Base-by-base conservation (phyloP, 2,113 vertebrate genomes). In the Trichechus manatus region DNA sequence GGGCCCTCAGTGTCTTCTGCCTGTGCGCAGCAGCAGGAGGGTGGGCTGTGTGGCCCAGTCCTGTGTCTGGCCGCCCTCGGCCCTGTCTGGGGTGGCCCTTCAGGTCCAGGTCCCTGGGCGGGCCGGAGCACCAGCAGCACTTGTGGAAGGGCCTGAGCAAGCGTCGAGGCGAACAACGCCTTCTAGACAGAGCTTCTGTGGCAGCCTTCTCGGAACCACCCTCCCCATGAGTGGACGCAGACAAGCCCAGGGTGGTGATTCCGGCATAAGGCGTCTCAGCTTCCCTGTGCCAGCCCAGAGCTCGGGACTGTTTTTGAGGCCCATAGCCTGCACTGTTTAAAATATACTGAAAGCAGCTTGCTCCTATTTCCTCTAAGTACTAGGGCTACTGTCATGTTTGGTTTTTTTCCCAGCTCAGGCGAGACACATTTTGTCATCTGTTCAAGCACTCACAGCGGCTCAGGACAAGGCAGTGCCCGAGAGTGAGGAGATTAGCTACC, bases 371-470 rank as follows among this genome's bases (percentile, higher is more conserved):
- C 22, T 92, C 61, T 31, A 33, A 6, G 33, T 36, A 1, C 50
- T 22, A 39, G 19, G 36, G 15, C 15, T 11, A 0, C 79, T 17
- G 42, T 39, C 42, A 31, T 25, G 27, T 72, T 84, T 72, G 33
- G 53, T 79, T 80, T 94, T 61, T 42, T 15, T 92, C 36, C 77
- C 44, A 99, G 99, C 98, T 95, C 98, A 99, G 75, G 99, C 99
- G 23, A 98, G 98, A 50, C 98, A 98, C 79, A 97, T 99, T 96
- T 98, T 99, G 86, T 98, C 98, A 4, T 98, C 98, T 97, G 98
- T 98, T 96, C 89, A 91, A 86, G 96, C 96, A n/a, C n/a, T 95
- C 20, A 29, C 59, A 42, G 96, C 98, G 63, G 95, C 98, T 96
- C 97, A 61, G 72, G 89, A 96, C 72, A 70, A 22, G 42, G 89